Conservation (phyloP, 2,113 vertebrate species). For the Cettia cetti region DNA sequence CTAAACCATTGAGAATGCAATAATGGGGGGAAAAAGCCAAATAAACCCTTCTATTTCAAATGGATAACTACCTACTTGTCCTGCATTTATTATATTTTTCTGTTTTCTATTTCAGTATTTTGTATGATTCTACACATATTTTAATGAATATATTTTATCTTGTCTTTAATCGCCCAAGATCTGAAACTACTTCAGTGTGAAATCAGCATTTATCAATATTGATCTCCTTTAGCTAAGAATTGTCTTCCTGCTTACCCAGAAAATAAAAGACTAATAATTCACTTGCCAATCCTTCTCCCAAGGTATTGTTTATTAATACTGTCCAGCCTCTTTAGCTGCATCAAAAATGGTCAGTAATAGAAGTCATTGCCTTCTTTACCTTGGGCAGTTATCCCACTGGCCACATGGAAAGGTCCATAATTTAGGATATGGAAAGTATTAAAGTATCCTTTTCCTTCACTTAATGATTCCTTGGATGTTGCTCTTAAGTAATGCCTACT, state of each 20-base stretch:
- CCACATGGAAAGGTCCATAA: neutral
- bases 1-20: neutral
- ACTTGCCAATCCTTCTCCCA: neutral
- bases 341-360: neutral
- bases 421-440: neutral
- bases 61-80: neutral
- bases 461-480: neutral
- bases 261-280: constrained; percentile 12
- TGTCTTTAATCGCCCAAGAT: neutral
- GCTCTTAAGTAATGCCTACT: neutral
- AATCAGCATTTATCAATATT: constrained; percentile 21
- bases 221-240: neutral
- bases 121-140: neutral
- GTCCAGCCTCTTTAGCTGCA: neutral
- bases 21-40: neutral
- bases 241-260: neutral
- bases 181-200: neutral
- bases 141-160: neutral
- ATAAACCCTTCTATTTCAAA: neutral
- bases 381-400: neutral
- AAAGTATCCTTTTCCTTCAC: neutral
- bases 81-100: neutral
- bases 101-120: neutral
- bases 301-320: neutral
- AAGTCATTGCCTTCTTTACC: neutral